Evolutionary conservation across 2,888 invertebrate genomes (phyloP), one percentile per base, ranked within the genome.

Genomic region (Drosophila meridionalis): DNA sequence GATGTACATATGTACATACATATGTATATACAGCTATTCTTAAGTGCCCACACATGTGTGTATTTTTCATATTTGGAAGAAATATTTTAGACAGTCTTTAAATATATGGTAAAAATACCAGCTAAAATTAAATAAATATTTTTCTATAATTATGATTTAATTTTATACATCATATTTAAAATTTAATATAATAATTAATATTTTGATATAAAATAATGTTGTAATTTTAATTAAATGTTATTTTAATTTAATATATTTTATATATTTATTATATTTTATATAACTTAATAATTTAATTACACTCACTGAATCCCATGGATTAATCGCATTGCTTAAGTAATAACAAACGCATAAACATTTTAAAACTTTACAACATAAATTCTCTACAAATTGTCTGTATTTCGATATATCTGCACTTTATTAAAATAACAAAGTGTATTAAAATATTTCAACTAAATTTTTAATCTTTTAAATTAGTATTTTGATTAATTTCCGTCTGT

Each of bases 11-110:
- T 34, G 40, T 47, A 20, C 20, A 20, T 20, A 20, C 20, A 20
- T 20, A 45, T 58, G 50, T 58, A 7, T 30, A 3, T 32, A 28
- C 7, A 28, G 7, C 7, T 11, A 14, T 38, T 36, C 32, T 55
- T 55, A 55, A 55, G 53, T 55, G 53, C 14, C 14, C 4, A 38
- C 53, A 55, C 53, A 55, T 55, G 53, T 55, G 53, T 38, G 53
- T 14, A 20, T 34, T n/a, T 59, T 56, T 14, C 43, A 32, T 14
- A 57, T 9, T 26, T 34, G 8, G 20, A 1, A 48, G 12, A 12
- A 4, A 47, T 6, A 34, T 28, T 45, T 34, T 28, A 45, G 5
- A 20, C 26, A n/a, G 5, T 58, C 14, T 26, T 7, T 12, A 12
- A 36, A 32, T 32, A 11, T 20, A 34, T 20, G 20, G 1, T 20